phyloP scores from a whole-genome alignment of 2,797 vertebrate species.

The Thunnus albacares region DNA sequence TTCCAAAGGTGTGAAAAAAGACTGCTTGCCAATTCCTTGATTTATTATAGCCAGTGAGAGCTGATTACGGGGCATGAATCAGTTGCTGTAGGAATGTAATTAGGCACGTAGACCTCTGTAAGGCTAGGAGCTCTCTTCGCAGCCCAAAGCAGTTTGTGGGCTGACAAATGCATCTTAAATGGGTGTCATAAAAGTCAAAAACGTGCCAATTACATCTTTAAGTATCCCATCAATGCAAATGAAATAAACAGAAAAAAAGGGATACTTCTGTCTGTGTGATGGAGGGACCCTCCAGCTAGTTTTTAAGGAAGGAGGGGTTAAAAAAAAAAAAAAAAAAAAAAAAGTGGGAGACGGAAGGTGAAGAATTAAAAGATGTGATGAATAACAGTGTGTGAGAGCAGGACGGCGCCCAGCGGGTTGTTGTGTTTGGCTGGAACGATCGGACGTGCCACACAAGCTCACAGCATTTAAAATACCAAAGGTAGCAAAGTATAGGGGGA shows the following conservation, averaged over 20 bases:
- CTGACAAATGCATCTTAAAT: conserved; percentile 90
- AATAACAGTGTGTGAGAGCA: conserved; percentile 64
- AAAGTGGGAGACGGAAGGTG: conserved; percentile 19
- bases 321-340: not conserved
- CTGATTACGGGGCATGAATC: conserved; percentile 88
- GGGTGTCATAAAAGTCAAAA: conserved; percentile 90
- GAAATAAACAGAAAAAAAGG: conserved; percentile 79
- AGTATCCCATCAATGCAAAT: conserved; percentile 85
- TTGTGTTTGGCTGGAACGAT: conserved; percentile 61
- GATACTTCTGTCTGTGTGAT: conserved; percentile 53
- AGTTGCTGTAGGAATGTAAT: conserved; percentile 86
- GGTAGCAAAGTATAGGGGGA: conserved; percentile 21
- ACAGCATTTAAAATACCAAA: conserved; percentile 23
- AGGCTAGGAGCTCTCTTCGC: conserved; percentile 75
- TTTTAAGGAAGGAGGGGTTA: conserved; percentile 44
- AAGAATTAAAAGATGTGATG: conserved; percentile 68
- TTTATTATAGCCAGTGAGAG: conserved; percentile 83
- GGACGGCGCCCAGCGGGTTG: conserved; percentile 67
- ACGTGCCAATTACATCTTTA: conserved; percentile 90
- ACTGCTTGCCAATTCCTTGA: conserved; percentile 85
- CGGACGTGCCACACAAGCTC: conserved; percentile 63
- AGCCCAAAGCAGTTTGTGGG: conserved; percentile 86
- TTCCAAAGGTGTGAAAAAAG: conserved; percentile 82
- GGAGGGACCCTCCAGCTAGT: conserved; percentile 47
- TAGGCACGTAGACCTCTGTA: conserved; percentile 83